Percentiles rank a stretch among this genome's conserved stretches.
Evolutionary conservation across 2,888 invertebrate species (phyloP).

Genomic region (Plebejus argus): DNA sequence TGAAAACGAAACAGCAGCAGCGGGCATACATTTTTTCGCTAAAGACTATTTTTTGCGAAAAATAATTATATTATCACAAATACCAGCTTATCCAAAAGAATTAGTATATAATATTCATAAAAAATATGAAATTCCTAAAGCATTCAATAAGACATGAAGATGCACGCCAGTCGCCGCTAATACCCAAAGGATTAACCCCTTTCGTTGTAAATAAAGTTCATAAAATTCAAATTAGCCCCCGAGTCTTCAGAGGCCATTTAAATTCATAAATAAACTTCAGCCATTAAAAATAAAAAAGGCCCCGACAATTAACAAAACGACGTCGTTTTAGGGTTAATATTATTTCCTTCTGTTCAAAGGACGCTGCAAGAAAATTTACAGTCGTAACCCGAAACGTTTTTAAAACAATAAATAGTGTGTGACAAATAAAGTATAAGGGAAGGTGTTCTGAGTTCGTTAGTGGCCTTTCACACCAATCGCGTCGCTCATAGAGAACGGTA

Average conservation of each 20-base stretch:
- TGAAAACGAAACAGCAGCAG: no score
- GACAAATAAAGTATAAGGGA: slow-evolving; percentile 54
- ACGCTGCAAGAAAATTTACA: slow-evolving; percentile 54
- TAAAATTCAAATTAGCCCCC: slow-evolving; percentile 79
- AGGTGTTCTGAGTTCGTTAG: slow-evolving; percentile 42
- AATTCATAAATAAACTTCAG: slow-evolving; percentile 74
- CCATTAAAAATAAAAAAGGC: slow-evolving; percentile 62
- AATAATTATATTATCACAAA: not conserved
- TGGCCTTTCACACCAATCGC: slow-evolving; percentile 40
- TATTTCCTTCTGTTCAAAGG: slow-evolving; percentile 61
- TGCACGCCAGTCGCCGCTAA: slow-evolving; percentile 46
- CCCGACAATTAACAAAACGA: slow-evolving; percentile 78
- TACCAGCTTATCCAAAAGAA: not conserved
- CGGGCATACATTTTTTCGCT: no score
- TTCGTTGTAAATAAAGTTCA: slow-evolving; percentile 67
- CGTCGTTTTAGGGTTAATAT: slow-evolving; percentile 72
- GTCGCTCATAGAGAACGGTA: not conserved
- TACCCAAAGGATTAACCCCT: slow-evolving; percentile 58
- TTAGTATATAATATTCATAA: not conserved
- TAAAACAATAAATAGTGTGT: slow-evolving; percentile 67
- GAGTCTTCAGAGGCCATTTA: slow-evolving; percentile 68
- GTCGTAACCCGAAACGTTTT: slow-evolving; percentile 63
- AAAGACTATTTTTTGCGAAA: no score
- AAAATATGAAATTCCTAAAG: slow-evolving; percentile 6
- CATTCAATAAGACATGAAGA: slow-evolving; percentile 43